Conservation (phyloP, 2,888 invertebrate genomes). For the Eupithecia inturbata region DNA sequence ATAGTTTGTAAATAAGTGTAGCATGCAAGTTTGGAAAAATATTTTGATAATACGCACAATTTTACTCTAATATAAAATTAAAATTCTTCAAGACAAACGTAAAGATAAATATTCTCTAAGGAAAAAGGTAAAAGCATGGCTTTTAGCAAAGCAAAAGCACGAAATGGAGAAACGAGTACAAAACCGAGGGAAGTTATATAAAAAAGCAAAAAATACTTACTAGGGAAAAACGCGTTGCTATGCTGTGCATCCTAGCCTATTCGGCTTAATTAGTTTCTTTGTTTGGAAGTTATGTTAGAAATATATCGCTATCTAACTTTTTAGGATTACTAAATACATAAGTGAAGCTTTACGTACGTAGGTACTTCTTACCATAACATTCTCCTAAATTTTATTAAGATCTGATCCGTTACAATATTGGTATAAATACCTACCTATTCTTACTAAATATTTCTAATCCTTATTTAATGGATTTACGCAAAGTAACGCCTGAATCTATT, state of each 20-base stretch:
- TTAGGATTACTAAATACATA: not conserved
- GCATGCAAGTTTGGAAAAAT: not conserved
- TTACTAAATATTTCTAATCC: too few relatives aligned
- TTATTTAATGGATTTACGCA: too few relatives aligned
- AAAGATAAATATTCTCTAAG: not conserved
- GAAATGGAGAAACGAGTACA: conserved; percentile 4
- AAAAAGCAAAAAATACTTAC: conserved; percentile 3
- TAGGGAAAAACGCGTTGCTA: conserved; percentile 14
- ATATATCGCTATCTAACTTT: not conserved
- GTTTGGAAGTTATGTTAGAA: not conserved
- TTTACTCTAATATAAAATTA: not conserved
- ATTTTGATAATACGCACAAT: not conserved
- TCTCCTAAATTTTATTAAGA: not conserved
- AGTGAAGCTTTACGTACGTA: not conserved
- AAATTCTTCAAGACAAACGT: not conserved
- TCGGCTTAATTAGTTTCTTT: conserved; percentile 17
- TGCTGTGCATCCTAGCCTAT: conserved; percentile 8
- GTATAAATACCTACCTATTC: too few relatives aligned
- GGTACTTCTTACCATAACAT: not conserved
- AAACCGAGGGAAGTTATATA: conserved; percentile 7
- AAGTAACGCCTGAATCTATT: too few relatives aligned
- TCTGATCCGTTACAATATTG: too few relatives aligned
- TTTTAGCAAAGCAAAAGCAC: conserved; percentile 9
- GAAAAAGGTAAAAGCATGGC: conserved; percentile 6
- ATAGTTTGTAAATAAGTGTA: not conserved